Base-by-base conservation (phyloP, 2,888 invertebrate species). In the Temnothorax ravouxi region DNA sequence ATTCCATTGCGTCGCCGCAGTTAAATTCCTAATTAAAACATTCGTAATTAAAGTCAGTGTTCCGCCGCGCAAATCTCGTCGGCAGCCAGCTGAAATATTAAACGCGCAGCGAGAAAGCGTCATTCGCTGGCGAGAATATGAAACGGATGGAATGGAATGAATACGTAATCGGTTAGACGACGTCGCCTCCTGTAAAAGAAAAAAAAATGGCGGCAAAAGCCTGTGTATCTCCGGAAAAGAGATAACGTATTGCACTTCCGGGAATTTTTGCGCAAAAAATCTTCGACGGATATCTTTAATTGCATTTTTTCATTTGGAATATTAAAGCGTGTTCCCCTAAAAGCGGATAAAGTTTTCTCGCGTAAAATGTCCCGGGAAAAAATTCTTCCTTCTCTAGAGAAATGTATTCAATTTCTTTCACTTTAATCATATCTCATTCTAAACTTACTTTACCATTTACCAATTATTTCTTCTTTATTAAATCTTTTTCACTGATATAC, bases 11-110 rank as follows among this genome's bases (percentile, higher is more conserved):
- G 54, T 71, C 34, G 59, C 56, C 34, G 29, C 56, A 38, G 71
- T 21, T 72, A 54, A 79, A 79, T 79, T 80, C 67, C 79, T 80
- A 80, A 80, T 80, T 80, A 80, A 80, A 80, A 80, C 79, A 80
- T 80, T 80, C 72, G 79, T 80, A 80, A 80, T 72, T 80, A 72
- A 80, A 80, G 79, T 80, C 72, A 72, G 34, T 72, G 34, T 80
- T 80, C 71, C 34, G 56, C 44, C 59, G 72, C 71, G 59, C 72
- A 59, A 80, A 80, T 72, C 72, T 72, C 72, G 79, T 80, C 59
- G 71, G 79, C 34, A 71, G 71, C 21, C 56, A 47, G 34, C 59
- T 80, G 72, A 80, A 80, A 80, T 80, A 80, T 80, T 80, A 80
- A 80, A 71, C 72, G 59, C 72, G 72, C 72, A n/a, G 59, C 79